Conservation (phyloP, 2,797 vertebrate species). For the Petrocephalus schoutedeni region DNA sequence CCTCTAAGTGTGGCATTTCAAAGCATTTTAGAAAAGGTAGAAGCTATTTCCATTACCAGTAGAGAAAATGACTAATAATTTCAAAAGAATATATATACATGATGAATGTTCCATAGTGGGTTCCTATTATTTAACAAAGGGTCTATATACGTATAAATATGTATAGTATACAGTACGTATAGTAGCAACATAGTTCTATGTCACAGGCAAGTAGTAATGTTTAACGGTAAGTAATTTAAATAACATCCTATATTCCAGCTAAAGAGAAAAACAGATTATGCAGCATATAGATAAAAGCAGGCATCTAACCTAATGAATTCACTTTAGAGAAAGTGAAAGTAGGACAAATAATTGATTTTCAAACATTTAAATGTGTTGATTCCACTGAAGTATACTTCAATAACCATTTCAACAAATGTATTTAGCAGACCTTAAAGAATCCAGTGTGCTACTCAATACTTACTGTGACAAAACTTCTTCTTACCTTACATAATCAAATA, state of each 20-base stretch:
- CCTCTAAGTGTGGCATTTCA: constrained; percentile 11
- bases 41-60: constrained; percentile 13
- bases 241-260: background rate
- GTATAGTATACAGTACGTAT: background rate
- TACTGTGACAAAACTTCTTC: background rate
- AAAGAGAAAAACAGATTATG: background rate
- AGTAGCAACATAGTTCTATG: background rate
- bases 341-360: background rate
- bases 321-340: background rate
- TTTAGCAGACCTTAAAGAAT: background rate
- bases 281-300: too few relatives aligned
- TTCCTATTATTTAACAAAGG: background rate
- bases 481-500: background rate
- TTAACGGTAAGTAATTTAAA: background rate
- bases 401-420: background rate
- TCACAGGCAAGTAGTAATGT: background rate
- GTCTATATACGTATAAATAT: background rate
- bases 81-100: constrained; percentile 13
- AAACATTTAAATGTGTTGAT: background rate
- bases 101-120: constrained; percentile 17
- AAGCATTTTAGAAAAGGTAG: background rate
- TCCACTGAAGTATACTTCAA: background rate
- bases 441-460: background rate
- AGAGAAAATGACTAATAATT: constrained; percentile 9
- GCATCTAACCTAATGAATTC: background rate